phyloP scores from a whole-genome alignment of 2,113 vertebrate genomes.

The Chamaea fasciata region DNA sequence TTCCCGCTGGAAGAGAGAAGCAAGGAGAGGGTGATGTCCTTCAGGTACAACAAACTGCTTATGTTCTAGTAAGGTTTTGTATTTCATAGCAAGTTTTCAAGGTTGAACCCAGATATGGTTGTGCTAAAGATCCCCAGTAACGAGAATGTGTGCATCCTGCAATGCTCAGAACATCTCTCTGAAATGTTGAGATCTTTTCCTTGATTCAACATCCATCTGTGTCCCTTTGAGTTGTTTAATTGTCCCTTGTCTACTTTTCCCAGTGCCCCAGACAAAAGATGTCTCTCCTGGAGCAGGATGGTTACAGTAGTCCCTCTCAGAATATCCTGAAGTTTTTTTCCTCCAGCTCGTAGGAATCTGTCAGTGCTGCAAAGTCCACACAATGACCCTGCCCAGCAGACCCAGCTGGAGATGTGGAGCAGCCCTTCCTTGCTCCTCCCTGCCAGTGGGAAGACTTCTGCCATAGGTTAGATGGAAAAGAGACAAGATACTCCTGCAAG shows the following conservation, averaged over 20 bases:
- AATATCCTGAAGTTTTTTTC: not conserved
- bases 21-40: not conserved
- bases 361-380: not conserved
- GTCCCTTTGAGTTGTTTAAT: not conserved
- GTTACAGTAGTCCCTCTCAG: not conserved
- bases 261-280: not conserved
- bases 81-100: not conserved
- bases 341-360: not conserved
- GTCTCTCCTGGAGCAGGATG: not conserved
- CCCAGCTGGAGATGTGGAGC: not conserved
- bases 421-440: not conserved
- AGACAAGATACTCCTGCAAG: not conserved
- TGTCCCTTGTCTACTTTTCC: not conserved
- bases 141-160: rapidly evolving
- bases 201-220: not conserved
- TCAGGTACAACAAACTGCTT: not conserved
- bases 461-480: not conserved
- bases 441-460: not conserved
- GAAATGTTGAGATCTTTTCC: not conserved
- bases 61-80: not conserved
- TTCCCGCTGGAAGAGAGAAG: not conserved
- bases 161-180: not conserved
- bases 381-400: not conserved
- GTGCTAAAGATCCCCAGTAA: not conserved
- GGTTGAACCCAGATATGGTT: not conserved